These are phyloP conservation scores for Glyptemys insculpta DNA, from an alignment of 2,797 vertebrate genomes.

Conservation along the genomic window DNA sequence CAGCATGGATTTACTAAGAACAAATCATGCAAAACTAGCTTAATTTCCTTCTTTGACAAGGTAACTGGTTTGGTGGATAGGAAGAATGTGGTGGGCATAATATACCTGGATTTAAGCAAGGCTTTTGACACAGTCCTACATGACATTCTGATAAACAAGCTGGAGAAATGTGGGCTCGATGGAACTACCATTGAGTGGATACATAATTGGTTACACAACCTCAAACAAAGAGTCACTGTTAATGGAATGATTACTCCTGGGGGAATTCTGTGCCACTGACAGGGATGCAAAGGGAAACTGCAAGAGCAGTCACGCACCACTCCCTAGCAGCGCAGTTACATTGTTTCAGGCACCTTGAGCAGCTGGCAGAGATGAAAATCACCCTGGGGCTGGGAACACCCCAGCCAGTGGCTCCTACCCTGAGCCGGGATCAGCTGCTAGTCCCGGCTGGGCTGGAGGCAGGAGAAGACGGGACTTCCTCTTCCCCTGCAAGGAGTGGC, in stretches of 20 bases:
- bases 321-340: no score
- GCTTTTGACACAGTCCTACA: background rate
- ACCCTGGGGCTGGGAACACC: no score
- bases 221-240: background rate
- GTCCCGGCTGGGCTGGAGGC: no score
- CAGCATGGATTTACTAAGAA: background rate
- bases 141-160: background rate
- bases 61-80: background rate
- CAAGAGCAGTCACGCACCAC: no score
- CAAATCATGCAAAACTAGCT: background rate
- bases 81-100: background rate
- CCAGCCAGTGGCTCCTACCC: no score
- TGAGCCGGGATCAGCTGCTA: no score
- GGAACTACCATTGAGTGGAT: background rate
- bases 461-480: no score
- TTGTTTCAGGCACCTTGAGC: no score
- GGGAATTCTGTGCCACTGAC: no score
- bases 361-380: no score
- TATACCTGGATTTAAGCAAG: background rate
- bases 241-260: background rate
- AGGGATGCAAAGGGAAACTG: no score
- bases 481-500: no score
- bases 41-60: background rate
- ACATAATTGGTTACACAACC: background rate
- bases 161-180: background rate